phyloP scores from a whole-genome alignment of 2,888 invertebrate species.

The Eulithis prunata region DNA sequence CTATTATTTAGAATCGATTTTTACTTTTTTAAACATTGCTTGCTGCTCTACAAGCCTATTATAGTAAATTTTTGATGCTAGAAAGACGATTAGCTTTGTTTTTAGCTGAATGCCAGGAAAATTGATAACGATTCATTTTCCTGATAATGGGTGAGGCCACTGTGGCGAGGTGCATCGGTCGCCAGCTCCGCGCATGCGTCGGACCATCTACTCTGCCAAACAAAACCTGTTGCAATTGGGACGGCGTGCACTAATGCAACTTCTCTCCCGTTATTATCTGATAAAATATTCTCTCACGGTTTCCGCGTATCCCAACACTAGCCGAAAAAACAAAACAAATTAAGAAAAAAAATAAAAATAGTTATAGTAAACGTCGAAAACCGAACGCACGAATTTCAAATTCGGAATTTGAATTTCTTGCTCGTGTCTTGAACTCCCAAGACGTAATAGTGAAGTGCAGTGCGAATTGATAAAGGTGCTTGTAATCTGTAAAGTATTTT shows the following conservation, averaged over 20 bases:
- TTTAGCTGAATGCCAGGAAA: neutral
- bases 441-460: constrained; percentile 69
- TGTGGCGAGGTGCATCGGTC: constrained; percentile 69
- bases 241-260: constrained; percentile 81
- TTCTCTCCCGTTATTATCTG: constrained; percentile 64
- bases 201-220: constrained; percentile 62
- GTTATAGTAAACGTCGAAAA: constrained; percentile 31
- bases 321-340: constrained; percentile 34
- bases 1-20: too few species aligned
- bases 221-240: constrained; percentile 82
- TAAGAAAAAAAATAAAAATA: constrained; percentile 41
- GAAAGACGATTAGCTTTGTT: neutral
- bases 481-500: constrained; percentile 52
- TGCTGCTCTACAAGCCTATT: neutral
- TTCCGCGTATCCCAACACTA: constrained; percentile 35
- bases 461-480: constrained; percentile 70
- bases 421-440: constrained; percentile 59
- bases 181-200: constrained; percentile 68
- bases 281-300: constrained; percentile 55
- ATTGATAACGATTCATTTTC: constrained; percentile 31
- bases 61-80: neutral
- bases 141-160: constrained; percentile 53
- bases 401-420: constrained; percentile 53
- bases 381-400: constrained; percentile 41
- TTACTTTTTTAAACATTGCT: neutral